These are phyloP conservation scores for Sardina pilchardus DNA, from an alignment of 2,113 vertebrate species.

Conservation along the genomic window DNA sequence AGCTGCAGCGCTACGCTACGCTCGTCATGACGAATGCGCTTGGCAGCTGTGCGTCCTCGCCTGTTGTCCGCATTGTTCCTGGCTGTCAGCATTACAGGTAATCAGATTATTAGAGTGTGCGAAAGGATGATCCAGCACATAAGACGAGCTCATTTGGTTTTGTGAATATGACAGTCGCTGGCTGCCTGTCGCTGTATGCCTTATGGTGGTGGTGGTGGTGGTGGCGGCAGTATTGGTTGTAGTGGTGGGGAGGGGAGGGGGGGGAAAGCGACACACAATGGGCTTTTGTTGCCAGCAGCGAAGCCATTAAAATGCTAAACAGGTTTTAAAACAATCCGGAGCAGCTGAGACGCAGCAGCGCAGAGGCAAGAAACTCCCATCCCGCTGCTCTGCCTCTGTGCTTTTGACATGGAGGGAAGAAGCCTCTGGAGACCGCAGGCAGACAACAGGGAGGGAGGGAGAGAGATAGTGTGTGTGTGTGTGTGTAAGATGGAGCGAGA, in stretches of 20 bases:
- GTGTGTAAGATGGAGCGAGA: neutral
- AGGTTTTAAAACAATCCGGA: conserved; percentile 31
- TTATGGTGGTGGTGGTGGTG: neutral
- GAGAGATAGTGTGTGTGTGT: neutral
- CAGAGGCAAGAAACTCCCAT: conserved; percentile 39
- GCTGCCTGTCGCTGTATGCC: conserved; percentile 20
- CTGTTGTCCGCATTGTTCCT: neutral
- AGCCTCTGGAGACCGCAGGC: neutral
- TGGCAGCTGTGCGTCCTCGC: neutral
- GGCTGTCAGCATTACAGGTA: conserved; percentile 18
- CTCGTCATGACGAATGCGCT: neutral
- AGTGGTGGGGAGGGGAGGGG: neutral
- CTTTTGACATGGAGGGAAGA: conserved; percentile 19
- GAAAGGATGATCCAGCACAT: conserved; percentile 1
- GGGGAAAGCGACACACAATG: neutral
- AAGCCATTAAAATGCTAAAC: conserved; percentile 52
- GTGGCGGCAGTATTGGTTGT: too few relatives aligned
- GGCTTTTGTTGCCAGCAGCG: conserved; percentile 22
- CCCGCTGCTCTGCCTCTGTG: conserved; percentile 9
- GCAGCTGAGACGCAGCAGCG: conserved; percentile 17
- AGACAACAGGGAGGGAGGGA: neutral
- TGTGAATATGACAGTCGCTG: conserved; percentile 7
- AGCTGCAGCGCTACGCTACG: neutral
- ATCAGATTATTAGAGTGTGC: conserved; percentile 26
- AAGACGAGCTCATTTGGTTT: neutral